Base-by-base conservation (phyloP, 2,888 invertebrate genomes). In the Phengaris arion region DNA sequence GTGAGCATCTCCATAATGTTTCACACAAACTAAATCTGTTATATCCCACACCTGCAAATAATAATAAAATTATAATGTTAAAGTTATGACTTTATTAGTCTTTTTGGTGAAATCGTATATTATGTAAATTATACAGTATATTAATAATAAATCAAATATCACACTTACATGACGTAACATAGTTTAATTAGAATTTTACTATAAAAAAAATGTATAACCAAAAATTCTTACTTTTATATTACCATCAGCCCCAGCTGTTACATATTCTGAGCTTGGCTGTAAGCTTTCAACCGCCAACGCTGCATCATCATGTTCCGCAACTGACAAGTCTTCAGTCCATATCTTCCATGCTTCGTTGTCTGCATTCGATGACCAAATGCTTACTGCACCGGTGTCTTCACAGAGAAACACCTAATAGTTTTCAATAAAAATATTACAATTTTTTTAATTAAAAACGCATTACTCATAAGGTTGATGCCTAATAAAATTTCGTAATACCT, bases 1-100 rank as follows among this genome's bases (percentile, higher is more conserved):
- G 80, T 95, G 95, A n/a, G 94, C 92, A 79, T 92, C 86, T 76
- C 81, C 82, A 77, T 93, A 94, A 76, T 92, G 93, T 77, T 88
- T 88, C 75, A 89, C 82, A 77, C 94, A 90, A 55, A 93, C 85
- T 84, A 94, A 82, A 75, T 92, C 89, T 79, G 83, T 85, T 9
- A 94, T 81, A 82, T 94, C 94, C 94, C 94, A 94, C 0, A 94
- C 87, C 92, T 94, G 78, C 74, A 79, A 78, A 76, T 74, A 75
- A 77, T 75, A 57, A 74, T 57, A 73, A 55, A 72, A 54, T 45
- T 46, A 68, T 9, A 54, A 12, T 59, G 57, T 35, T 4, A 22
- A 8, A 46, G n/a, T 54, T 35, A 22, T 64, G 22, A 3, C 8
- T 35, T 15, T 64, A 64, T 10, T 35, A 35, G 4, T 35, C 2